These are phyloP conservation scores for Ostrea edulis DNA, from an alignment of 1,140 invertebrate species.

Conservation along the genomic window DNA sequence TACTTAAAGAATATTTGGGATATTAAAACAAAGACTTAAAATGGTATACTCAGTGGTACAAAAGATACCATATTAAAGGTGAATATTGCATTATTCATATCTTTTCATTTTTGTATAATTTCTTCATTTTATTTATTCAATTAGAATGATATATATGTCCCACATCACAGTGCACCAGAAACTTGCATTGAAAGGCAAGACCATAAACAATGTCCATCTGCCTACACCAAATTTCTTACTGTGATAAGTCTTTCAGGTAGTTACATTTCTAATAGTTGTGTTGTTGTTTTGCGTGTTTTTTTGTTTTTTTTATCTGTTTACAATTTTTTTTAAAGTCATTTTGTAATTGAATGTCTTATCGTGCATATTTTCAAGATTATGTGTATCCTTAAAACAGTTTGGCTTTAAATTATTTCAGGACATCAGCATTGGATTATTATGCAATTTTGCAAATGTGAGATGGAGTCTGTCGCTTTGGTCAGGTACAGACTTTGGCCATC, in stretches of 20 bases:
- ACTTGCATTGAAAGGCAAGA: constrained; percentile 9
- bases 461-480: constrained; percentile 39
- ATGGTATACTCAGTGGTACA: no score
- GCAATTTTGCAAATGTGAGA: constrained; percentile 45
- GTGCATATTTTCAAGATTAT: no score
- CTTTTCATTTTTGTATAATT: not conserved
- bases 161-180: not conserved
- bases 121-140: not conserved
- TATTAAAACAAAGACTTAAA: no score
- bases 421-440: constrained; percentile 27
- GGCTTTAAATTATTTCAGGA: constrained; percentile 35
- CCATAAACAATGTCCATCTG: not conserved
- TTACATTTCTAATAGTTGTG: not conserved
- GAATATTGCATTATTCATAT: no score
- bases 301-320: no score
- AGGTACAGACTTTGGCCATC: constrained; percentile 46
- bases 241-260: constrained; percentile 21
- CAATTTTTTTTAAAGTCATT: no score
- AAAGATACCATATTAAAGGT: no score
- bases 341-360: no score
- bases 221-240: constrained; percentile 11
- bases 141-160: constrained; percentile 26
- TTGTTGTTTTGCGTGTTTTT: no score
- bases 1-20: no score
- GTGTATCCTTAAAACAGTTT: no score